phyloP scores from a whole-genome alignment of 2,113 vertebrate genomes.

The Todiramphus saurophagus region DNA sequence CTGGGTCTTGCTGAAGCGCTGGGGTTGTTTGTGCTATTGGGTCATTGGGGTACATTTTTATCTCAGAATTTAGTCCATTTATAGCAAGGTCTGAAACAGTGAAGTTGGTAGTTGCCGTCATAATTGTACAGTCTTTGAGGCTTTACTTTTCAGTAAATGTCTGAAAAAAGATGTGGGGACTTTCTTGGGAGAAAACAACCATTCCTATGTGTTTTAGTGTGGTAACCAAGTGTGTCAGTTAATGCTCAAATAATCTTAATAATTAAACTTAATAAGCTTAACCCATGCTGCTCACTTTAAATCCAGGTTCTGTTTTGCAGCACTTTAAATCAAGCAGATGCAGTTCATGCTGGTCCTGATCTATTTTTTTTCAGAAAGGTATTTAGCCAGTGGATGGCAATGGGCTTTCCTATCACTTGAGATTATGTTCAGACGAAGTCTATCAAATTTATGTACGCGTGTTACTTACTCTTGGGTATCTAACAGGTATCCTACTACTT shows the following conservation, averaged over 20 bases:
- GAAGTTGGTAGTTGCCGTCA: background rate
- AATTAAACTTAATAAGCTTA: background rate
- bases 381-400: background rate
- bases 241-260: background rate
- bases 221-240: background rate
- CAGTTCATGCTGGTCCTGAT: background rate
- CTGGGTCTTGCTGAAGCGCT: background rate
- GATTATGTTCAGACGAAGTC: background rate
- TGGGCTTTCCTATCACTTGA: background rate
- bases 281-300: background rate
- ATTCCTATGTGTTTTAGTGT: background rate
- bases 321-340: background rate
- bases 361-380: background rate
- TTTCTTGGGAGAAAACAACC: background rate
- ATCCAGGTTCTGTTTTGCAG: background rate
- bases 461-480: background rate
- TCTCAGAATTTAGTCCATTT: background rate
- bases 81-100: background rate
- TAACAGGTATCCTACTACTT: background rate
- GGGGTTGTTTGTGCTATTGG: background rate
- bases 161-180: background rate
- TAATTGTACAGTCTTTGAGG: background rate
- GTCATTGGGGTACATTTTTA: background rate
- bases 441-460: background rate
- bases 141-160: background rate